Evolutionary conservation across 2,113 vertebrate genomes (phyloP).

Genomic region (Laterallus jamaicensis): DNA sequence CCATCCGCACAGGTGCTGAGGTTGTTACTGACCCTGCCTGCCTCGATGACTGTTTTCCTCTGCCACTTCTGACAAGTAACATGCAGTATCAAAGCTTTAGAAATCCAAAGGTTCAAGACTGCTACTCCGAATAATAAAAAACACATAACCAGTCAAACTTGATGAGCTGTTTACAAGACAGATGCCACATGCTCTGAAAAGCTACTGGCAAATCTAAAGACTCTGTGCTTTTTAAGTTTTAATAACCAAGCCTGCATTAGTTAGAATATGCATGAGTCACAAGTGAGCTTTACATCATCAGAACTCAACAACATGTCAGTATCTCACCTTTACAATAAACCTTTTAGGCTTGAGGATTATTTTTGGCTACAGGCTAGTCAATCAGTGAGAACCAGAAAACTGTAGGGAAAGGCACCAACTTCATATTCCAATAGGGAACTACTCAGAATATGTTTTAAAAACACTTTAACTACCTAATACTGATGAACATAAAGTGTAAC

Average conservation of each 20-base stretch:
- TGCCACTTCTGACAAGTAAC: background rate
- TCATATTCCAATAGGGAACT: background rate
- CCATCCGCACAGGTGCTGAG: background rate
- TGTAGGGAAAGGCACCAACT: background rate
- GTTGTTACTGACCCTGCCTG: fast-evolving
- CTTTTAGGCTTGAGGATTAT: background rate
- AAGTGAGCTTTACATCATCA: background rate
- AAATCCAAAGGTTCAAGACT: background rate
- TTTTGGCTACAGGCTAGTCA: background rate
- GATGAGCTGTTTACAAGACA: background rate
- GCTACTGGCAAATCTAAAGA: background rate
- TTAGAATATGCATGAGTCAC: background rate
- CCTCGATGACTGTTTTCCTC: background rate
- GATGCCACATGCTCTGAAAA: background rate
- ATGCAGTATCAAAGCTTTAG: background rate
- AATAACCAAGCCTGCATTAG: background rate
- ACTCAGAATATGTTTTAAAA: background rate
- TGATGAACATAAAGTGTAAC: background rate
- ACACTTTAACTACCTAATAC: background rate
- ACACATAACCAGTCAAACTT: background rate
- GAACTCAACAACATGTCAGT: background rate
- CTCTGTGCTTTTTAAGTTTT: background rate
- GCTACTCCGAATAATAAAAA: background rate
- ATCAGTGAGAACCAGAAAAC: background rate
- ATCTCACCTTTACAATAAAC: background rate